Evolutionary conservation across 2,888 invertebrate genomes (phyloP), one percentile per base, ranked within the genome.

Genomic region (Thecocarcelia acutangulata): DNA sequence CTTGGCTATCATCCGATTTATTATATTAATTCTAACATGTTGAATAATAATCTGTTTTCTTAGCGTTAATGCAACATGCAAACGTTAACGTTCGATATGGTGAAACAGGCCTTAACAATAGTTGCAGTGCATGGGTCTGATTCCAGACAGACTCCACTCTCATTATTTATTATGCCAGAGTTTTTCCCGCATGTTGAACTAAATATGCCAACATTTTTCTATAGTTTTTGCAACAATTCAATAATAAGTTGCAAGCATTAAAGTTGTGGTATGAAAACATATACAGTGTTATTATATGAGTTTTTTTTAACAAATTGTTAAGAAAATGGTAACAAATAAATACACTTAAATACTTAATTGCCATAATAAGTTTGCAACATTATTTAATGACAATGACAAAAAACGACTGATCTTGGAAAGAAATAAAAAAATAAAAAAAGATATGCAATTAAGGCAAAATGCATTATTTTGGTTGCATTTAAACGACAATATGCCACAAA

Each of bases 311-410:
- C 68, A 68, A 69, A 59, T 52, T 52, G 21, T 46, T 46, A 33
- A 42, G 48, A 73, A 79, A 79, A 79, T 50, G 61, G 54, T 79
- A 75, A 80, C 64, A 70, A 75, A 75, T 75, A 75, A 80, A 69
- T 44, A 37, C 69, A 70, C 69, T 80, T 70, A 80, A 80, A 72
- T 54, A 44, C 59, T 75, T 66, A 80, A 80, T 54, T 37, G 64
- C 64, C 75, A 28, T 75, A 70, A 75, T 75, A 66, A 80, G 70
- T 75, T 33, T 70, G 40, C 54, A 76, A 69, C 33, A 75, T 70
- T 33, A 33, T 70, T 70, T 58, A 70, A 77, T 64, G 64, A 50
- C 56, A 70, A 50, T 42, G 64, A 58, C 50, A 77, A 70, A 69
- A 72, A 63, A 1, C 61, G 8, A 72, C 15, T 24, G 17, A 5